These are phyloP conservation scores for Brenthis hecate DNA, from an alignment of 2,888 invertebrate genomes.

Conservation along the genomic window DNA sequence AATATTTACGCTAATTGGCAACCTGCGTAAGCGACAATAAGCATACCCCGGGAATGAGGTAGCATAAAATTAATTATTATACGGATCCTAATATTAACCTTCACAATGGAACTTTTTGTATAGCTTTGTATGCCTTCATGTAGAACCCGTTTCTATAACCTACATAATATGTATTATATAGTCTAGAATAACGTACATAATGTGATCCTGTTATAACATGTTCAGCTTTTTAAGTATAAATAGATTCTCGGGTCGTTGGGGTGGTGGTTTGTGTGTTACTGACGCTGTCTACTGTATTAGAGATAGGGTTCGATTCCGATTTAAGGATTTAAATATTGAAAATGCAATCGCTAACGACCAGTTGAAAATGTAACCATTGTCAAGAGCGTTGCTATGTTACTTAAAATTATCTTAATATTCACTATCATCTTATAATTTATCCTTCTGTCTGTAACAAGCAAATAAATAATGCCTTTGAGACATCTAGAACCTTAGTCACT, in stretches of 20 bases:
- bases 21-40: neutral
- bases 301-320: too few species aligned
- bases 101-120: constrained; percentile 22
- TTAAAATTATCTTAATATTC: too few species aligned
- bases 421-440: too few species aligned
- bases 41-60: constrained; percentile 3
- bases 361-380: too few species aligned
- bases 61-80: constrained; percentile 15
- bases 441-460: too few species aligned
- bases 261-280: neutral
- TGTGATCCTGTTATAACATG: constrained; percentile 5
- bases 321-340: too few species aligned
- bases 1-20: neutral
- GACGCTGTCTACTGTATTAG: neutral
- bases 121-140: constrained; percentile 15
- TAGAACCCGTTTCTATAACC: constrained; percentile 15
- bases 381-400: too few species aligned
- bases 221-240: constrained; percentile 11
- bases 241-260: constrained; percentile 9
- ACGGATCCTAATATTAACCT: constrained; percentile 11
- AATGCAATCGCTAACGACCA: too few species aligned
- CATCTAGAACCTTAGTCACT: too few species aligned
- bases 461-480: too few species aligned
- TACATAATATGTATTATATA: constrained; percentile 11
- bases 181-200: constrained; percentile 12